phyloP scores from a whole-genome alignment of 35 echinoderm and acorn worm genomes.

The Lytechinus pictus region DNA sequence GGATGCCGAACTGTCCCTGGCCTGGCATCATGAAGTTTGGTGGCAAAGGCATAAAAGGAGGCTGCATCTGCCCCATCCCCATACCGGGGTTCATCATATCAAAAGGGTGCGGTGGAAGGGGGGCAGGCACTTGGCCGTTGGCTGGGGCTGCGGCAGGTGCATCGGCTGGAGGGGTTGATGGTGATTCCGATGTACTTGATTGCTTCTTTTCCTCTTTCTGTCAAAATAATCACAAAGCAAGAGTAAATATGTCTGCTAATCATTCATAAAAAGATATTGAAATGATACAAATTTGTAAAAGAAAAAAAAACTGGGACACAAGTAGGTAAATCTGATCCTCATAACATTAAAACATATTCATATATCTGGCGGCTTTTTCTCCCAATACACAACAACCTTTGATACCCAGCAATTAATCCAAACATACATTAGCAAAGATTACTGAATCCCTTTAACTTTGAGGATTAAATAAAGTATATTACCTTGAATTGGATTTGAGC shows the following conservation, averaged over 20 bases:
- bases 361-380: too few species aligned
- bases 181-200: neutral
- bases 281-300: neutral
- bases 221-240: neutral
- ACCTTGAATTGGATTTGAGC: conserved; percentile 92
- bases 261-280: neutral
- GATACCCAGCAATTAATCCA: too few species aligned
- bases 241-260: neutral
- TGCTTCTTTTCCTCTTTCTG: conserved; percentile 72
- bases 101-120: conserved; percentile 70
- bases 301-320: too few species aligned
- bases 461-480: neutral
- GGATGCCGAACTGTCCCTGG: conserved; percentile 54
- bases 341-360: too few species aligned
- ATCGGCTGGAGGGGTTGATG: neutral
- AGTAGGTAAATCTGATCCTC: too few species aligned
- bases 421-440: too few species aligned
- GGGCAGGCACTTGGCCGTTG: conserved; percentile 43
- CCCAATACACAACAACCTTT: too few species aligned
- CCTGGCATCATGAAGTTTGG: conserved; percentile 67
- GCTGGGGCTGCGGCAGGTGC: conserved; percentile 45
- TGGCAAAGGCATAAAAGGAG: conserved; percentile 70
- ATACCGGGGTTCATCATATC: conserved; percentile 50
- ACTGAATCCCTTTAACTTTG: neutral
- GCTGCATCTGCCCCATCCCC: conserved; percentile 65